Conservation (phyloP, 1,140 invertebrate species). For the Wiebesia pumilae region DNA sequence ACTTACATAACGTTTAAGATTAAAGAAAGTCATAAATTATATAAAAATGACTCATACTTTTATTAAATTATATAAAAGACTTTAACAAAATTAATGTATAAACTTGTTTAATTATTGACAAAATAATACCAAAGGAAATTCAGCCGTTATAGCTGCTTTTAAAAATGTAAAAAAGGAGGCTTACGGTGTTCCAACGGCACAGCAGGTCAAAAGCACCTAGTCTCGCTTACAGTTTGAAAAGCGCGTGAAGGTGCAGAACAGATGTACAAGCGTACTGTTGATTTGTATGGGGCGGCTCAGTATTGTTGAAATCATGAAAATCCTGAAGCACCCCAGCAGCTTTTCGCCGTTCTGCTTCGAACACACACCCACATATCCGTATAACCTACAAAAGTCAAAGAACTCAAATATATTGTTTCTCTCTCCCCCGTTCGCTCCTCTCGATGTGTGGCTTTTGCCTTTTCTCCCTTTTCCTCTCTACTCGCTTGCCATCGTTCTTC, state of each 20-base stretch:
- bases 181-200: neutral
- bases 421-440: neutral
- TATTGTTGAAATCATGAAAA: conserved; percentile 24
- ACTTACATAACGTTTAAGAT: no score
- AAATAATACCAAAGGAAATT: no score
- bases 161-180: neutral
- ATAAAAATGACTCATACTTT: no score
- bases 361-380: neutral
- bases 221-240: neutral
- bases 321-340: neutral
- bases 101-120: no score
- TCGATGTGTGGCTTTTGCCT: neutral
- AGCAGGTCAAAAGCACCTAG: neutral
- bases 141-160: neutral
- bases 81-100: no score
- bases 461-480: conserved; percentile 42
- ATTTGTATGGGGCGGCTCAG: conserved; percentile 3
- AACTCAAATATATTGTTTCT: neutral
- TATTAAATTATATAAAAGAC: no score
- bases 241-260: conserved; percentile 38
- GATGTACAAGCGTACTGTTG: conserved; percentile 8
- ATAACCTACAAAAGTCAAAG: no score
- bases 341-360: neutral
- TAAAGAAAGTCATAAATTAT: no score
- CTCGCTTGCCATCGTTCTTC: neutral